Evolutionary conservation across 2,888 invertebrate species (phyloP).

Genomic region (Sericinus montela): DNA sequence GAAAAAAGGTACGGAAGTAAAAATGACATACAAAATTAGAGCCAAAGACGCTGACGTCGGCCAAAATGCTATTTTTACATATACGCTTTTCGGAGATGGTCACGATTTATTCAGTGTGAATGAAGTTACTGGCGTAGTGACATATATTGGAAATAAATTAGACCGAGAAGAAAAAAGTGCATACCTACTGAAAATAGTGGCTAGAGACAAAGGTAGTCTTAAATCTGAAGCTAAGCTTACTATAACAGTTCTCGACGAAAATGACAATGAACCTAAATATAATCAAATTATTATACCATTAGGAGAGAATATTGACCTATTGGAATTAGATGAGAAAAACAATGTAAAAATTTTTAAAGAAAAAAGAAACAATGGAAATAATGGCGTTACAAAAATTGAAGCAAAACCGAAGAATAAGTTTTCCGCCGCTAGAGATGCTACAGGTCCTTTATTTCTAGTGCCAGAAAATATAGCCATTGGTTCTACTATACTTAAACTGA

Average conservation of each 20-base stretch:
- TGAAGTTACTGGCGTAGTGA: slow-evolving; percentile 80
- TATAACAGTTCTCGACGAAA: slow-evolving; percentile 86
- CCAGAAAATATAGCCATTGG: slow-evolving; percentile 87
- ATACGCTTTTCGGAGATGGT: slow-evolving; percentile 86
- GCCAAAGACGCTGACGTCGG: slow-evolving; percentile 87
- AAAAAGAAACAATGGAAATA: slow-evolving; percentile 45
- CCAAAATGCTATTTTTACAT: slow-evolving; percentile 83
- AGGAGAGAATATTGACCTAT: slow-evolving; percentile 82
- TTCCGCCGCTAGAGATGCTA: slow-evolving; percentile 43
- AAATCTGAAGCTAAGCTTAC: slow-evolving; percentile 85
- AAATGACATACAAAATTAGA: slow-evolving; percentile 82
- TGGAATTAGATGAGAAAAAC: slow-evolving; percentile 80
- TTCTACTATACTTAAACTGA: slow-evolving; percentile 82
- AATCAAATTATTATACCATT: slow-evolving; percentile 84
- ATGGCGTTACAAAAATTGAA: slow-evolving; percentile 47
- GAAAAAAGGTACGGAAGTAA: slow-evolving; percentile 83
- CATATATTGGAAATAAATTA: slow-evolving; percentile 78
- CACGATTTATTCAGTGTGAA: slow-evolving; percentile 86
- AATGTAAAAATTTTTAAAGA: slow-evolving; percentile 67
- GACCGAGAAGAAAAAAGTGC: slow-evolving; percentile 86
- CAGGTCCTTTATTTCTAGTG: slow-evolving; percentile 82
- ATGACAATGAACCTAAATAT: slow-evolving; percentile 88
- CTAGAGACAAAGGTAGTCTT: slow-evolving; percentile 87
- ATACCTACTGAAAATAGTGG: slow-evolving; percentile 85
- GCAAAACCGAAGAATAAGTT: slow-evolving; percentile 61